Evolutionary conservation across 1,140 invertebrate genomes (phyloP), one percentile per base, ranked within the genome.

Genomic region (Drosophila oshimai): DNA sequence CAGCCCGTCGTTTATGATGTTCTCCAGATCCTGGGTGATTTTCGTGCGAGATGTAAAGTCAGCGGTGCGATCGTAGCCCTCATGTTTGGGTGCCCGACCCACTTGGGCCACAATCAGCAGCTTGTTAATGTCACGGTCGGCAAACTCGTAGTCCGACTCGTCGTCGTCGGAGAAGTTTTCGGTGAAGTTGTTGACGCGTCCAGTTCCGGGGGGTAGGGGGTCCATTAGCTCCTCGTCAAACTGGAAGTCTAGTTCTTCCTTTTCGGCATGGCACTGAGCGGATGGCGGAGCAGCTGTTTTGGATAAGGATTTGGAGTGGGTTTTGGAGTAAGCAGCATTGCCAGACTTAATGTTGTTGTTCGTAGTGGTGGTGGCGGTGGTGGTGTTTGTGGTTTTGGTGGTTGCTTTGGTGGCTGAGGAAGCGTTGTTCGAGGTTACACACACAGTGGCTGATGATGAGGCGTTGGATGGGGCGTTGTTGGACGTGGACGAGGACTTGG

Each of bases 41-140:
- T 98, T 97, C 10, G 96, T 96, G 53, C 96, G 92, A 0, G 95
- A 95, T 31, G 93, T 95, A 93, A 94, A 97, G 75, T 97, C 96
- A 4, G 96, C 96, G 18, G 96, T 97, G 33, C 97, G 93, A 92
- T 98, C 96, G 89, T 97, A 95, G 4, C 96, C 96, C 89, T 98
- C 97, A 84, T 98, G 97, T 89, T 97, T 97, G 17, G 93, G 93
- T 31, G 92, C 91, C 57, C 94, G 92, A 73, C 60, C 92, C 60
- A 93, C 95, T 93, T 99, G 98, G 2, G 98, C 98, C 13, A 99
- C 97, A 75, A 99, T 99, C 10, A 99, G 92, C 55, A 99, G 93
- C 91, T 99, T 98, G 77, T 98, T 97, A 39, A 99, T 95, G 90
- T 99, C 97, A 72, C 95, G 93, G 92, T 99, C 98, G 68, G 96